Percentiles rank a stretch among this genome's conserved stretches.
Evolutionary conservation across 2,113 vertebrate genomes (phyloP).

Genomic region (Geococcyx californianus): DNA sequence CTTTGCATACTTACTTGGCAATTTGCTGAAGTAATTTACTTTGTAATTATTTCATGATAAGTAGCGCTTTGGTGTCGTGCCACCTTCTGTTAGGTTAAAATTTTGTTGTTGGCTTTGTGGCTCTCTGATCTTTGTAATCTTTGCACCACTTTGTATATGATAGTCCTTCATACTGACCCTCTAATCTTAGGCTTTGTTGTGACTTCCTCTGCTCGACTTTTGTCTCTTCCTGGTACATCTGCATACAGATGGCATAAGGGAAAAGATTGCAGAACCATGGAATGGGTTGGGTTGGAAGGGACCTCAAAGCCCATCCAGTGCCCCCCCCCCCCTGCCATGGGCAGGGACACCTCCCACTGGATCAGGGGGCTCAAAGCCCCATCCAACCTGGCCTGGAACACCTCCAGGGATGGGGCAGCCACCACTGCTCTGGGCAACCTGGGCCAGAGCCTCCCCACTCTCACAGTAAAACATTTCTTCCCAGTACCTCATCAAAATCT

Average conservation of each 20-base stretch:
- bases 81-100: slow-evolving; percentile 1
- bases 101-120: background rate
- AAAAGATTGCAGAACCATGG: background rate
- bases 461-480: no score
- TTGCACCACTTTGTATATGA: background rate
- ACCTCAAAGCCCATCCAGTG: no score
- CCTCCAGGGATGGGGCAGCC: no score
- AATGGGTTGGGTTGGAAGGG: no score
- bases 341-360: no score
- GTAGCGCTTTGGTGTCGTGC: slow-evolving; percentile 17
- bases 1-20: slow-evolving; percentile 51
- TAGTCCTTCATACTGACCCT: background rate
- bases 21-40: slow-evolving; percentile 62
- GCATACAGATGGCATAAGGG: background rate
- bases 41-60: slow-evolving; percentile 54
- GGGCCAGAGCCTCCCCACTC: no score
- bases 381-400: no score
- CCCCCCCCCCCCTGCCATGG: no score
- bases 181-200: background rate
- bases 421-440: no score
- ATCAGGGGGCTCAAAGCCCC: no score
- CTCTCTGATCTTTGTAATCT: background rate
- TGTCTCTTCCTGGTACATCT: background rate
- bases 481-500: no score
- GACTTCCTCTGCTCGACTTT: background rate